Percentiles rank a stretch among this genome's conserved stretches.
These are phyloP conservation scores for Heliconius nattereri DNA, from an alignment of 1,140 invertebrate species.

Conservation along the genomic window DNA sequence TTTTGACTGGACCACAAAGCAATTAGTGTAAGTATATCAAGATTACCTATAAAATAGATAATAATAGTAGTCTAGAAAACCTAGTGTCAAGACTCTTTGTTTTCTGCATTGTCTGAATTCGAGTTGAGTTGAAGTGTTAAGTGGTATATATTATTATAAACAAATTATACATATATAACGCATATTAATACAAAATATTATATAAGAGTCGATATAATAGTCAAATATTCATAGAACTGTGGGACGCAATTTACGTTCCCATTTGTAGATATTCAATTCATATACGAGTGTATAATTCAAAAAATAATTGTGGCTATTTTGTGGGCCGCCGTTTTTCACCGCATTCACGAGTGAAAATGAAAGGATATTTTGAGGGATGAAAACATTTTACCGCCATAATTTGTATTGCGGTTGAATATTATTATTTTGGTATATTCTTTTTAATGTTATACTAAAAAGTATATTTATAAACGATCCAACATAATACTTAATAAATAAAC, in stretches of 20 bases:
- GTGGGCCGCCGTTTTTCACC: not conserved
- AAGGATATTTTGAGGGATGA: constrained; percentile 16
- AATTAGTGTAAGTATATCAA: no score
- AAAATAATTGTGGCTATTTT: constrained; percentile 20
- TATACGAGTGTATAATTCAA: constrained; percentile 10
- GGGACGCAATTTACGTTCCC: not conserved
- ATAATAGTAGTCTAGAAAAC: no score
- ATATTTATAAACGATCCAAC: not conserved
- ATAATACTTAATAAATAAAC: no score
- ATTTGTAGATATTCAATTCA: constrained; percentile 15
- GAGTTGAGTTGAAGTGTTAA: no score
- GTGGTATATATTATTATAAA: no score
- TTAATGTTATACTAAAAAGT: not conserved
- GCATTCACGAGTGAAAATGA: constrained; percentile 25
- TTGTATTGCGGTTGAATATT: constrained; percentile 6
- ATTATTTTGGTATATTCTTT: not conserved
- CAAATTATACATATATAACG: no score
- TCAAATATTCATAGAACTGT: not conserved
- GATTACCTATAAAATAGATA: no score
- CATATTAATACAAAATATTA: no score
- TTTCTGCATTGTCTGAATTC: no score
- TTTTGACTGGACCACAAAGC: no score
- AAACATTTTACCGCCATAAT: constrained; percentile 14
- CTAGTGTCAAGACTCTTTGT: no score
- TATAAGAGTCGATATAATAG: not conserved